Base-by-base conservation (phyloP, 2,113 vertebrate species). In the Campylorhamphus procurvoides region DNA sequence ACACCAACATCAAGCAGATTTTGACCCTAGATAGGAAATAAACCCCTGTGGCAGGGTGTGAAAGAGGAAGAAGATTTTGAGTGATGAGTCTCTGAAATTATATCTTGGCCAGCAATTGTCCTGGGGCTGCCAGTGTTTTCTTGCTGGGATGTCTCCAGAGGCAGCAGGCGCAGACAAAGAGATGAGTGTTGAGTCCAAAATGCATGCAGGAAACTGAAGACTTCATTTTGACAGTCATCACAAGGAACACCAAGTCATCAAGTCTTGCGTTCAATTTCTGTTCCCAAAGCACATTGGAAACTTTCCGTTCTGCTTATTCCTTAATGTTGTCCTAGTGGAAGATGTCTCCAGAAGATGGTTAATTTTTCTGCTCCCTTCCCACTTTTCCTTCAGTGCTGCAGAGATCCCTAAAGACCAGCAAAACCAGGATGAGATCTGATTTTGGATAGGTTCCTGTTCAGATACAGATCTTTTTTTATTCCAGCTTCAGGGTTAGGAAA, bases 161-260 rank as follows among this genome's bases (percentile, higher is more conserved):
- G 82, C 63, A 90, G 82, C 71, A 90, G 94, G 50, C 6, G 8
- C 49, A 89, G 89, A 89, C 87, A 66, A 74, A 76, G 84, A 91
- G 69, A 68, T 72, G 52, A 29, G 44, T 33, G 37, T 63, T 4
- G 88, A 68, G 68, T 86, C 80, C 85, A 81, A 67, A 94, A 81
- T 75, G 85, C 79, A 56, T 88, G 82, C 68, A 69, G 90, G 80
- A 69, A 94, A 86, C 20, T 24, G 88, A 94, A 94, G 88, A 87
- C 86, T 89, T 96, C 79, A 93, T 92, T 72, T 67, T 92, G 76
- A 93, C 68, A 64, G 59, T 86, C 93, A 95, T 53, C 28, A 44
- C 47, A 56, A 93, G 75, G 90, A 96, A 52, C 72, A 90, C 49
- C 60, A 88, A 93, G 68, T 89, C 90, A 75, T 14, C 1, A 9